These are phyloP conservation scores for Hippocampus guttulatus DNA, from an alignment of 2,113 vertebrate genomes.

Conservation along the genomic window DNA sequence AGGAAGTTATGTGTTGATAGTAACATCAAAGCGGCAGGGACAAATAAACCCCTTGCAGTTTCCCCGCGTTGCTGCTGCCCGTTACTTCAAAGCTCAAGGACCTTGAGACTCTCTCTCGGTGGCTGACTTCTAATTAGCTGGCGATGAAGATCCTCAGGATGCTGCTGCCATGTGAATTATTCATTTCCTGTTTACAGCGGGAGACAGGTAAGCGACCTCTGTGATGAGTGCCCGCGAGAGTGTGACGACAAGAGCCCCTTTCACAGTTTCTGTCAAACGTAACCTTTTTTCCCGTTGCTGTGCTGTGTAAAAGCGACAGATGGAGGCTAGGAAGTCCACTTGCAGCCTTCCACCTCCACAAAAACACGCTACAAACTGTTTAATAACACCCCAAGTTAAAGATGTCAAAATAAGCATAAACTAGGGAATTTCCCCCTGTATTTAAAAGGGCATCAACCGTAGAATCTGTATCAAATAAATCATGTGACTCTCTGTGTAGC, in stretches of 20 bases:
- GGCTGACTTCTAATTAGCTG: constrained; percentile 59
- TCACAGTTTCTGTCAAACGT: too few relatives aligned
- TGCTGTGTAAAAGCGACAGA: too few relatives aligned
- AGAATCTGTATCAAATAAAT: too few relatives aligned
- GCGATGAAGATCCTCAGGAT: constrained; percentile 56
- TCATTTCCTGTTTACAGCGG: constrained; percentile 52
- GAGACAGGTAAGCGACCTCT: not conserved
- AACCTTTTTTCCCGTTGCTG: too few relatives aligned
- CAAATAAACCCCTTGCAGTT: not conserved
- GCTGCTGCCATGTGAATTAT: constrained; percentile 62
- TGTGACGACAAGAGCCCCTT: not conserved
- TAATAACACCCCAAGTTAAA: too few relatives aligned
- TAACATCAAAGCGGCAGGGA: not conserved
- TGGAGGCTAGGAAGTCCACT: too few relatives aligned
- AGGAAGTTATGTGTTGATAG: not conserved
- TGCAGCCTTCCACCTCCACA: too few relatives aligned
- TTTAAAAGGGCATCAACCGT: too few relatives aligned
- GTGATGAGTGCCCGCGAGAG: not conserved
- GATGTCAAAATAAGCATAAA: too few relatives aligned
- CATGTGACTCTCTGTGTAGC: too few relatives aligned
- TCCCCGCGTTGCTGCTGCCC: constrained; percentile 18
- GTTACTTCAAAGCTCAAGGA: not conserved
- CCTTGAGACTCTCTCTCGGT: constrained; percentile 22
- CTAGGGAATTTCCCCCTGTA: too few relatives aligned
- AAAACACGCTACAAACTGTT: too few relatives aligned